phyloP scores from a whole-genome alignment of 1,140 invertebrate species.

The Ladona fulva region DNA sequence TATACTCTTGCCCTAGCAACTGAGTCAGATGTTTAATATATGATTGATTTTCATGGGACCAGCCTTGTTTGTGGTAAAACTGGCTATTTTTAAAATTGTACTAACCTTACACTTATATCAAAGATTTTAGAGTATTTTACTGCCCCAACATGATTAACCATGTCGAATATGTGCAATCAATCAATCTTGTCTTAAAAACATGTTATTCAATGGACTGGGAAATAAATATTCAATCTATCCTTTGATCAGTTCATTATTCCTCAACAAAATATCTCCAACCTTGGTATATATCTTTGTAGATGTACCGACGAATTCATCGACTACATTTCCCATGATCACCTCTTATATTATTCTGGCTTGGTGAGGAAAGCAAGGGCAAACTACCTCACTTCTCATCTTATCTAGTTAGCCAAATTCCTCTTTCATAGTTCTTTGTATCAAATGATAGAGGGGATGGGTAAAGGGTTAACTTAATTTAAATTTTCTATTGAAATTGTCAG shows the following conservation, averaged over 20 bases:
- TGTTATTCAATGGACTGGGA: neutral
- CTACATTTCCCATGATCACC: no score
- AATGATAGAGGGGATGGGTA: no score
- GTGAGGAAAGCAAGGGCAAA: no score
- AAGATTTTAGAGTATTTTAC: conserved; percentile 3
- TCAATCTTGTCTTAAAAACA: conserved; percentile 1
- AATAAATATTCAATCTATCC: conserved; percentile 8
- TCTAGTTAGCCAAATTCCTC: no score
- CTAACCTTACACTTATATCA: neutral
- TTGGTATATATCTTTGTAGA: no score
- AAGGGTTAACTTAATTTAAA: no score
- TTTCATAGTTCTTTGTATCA: no score
- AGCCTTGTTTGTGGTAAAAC: conserved; percentile 6
- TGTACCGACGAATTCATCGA: no score
- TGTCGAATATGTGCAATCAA: neutral
- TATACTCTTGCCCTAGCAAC: neutral
- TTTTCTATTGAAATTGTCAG: no score
- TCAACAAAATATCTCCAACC: no score
- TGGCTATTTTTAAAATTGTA: neutral
- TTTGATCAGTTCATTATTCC: neutral
- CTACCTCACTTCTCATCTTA: no score
- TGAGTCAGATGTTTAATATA: neutral
- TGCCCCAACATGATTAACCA: neutral
- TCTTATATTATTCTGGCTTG: no score
- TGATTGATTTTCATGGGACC: conserved; percentile 2